A percentile compares a stretch with the other conserved stretches of the same genome.
phyloP scores from a whole-genome alignment of 1,140 invertebrate genomes.

The Aphis gossypii region DNA sequence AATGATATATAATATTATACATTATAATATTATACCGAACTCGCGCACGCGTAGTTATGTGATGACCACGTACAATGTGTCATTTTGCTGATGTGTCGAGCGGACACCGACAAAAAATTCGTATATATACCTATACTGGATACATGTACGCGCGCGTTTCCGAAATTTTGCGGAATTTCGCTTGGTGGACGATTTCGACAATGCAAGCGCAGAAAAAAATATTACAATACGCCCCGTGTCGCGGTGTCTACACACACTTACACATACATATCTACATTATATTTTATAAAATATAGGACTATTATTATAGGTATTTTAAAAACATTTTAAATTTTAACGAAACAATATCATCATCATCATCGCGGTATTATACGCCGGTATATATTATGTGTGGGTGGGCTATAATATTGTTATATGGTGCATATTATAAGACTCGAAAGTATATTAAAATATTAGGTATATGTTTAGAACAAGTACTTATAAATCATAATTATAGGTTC shows the following conservation, averaged over 20 bases:
- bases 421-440: background rate
- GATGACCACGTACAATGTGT: background rate
- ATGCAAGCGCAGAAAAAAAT: background rate
- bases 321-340: background rate
- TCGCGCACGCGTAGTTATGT: background rate
- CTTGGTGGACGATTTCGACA: slow-evolving; percentile 8
- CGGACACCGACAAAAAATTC: slow-evolving; percentile 10
- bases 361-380: background rate
- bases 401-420: background rate
- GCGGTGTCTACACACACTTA: background rate
- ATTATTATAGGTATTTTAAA: background rate
- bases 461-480: background rate
- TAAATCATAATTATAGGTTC: background rate
- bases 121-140: background rate
- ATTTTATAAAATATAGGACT: too few species aligned
- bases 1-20: slow-evolving; percentile 3
- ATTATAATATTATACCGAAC: background rate
- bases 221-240: background rate
- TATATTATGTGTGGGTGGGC: too few species aligned
- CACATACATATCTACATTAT: background rate
- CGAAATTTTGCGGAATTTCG: slow-evolving; percentile 24
- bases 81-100: slow-evolving; percentile 40
- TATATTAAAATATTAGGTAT: background rate
- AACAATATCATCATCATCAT: background rate
- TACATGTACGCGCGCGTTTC: background rate